Evolutionary conservation across 2,888 invertebrate species (phyloP).

Genomic region (Brachycybe producta): DNA sequence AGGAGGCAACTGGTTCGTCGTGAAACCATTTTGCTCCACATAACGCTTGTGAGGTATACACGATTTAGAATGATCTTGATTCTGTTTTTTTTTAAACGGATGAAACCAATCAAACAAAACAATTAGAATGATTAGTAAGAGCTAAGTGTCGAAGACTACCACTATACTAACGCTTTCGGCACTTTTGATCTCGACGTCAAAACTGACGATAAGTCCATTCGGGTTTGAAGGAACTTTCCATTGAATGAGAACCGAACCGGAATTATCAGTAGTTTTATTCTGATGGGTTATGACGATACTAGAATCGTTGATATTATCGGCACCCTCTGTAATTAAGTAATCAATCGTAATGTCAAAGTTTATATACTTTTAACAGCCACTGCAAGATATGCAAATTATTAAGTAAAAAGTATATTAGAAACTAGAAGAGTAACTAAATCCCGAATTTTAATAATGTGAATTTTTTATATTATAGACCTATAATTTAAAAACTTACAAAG

Average conservation of each 20-base stretch:
- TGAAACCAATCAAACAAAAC: not conserved
- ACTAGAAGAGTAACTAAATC: too few species aligned
- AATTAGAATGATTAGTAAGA: not conserved
- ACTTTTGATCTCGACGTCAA: conserved; percentile 60
- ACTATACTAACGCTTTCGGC: conserved; percentile 42
- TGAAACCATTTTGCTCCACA: conserved; percentile 8
- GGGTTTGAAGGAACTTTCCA: conserved; percentile 74
- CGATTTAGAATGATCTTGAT: conserved; percentile 18
- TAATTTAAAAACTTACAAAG: too few species aligned
- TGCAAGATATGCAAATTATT: too few species aligned
- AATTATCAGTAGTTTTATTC: conserved; percentile 37
- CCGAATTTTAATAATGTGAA: too few species aligned
- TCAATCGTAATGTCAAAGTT: too few species aligned
- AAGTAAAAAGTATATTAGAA: too few species aligned
- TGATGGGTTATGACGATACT: conserved; percentile 32
- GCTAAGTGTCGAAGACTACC: not conserved
- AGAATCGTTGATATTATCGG: conserved; percentile 49
- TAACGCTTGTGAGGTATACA: conserved; percentile 52
- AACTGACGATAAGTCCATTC: conserved; percentile 77
- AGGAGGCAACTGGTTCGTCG: conserved; percentile 40
- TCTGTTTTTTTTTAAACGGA: not conserved
- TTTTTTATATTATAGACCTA: too few species aligned
- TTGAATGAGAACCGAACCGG: conserved; percentile 49
- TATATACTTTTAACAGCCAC: too few species aligned
- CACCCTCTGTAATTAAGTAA: conserved; percentile 51